phyloP scores from a whole-genome alignment of 2,113 vertebrate species.

The Otis tarda region DNA sequence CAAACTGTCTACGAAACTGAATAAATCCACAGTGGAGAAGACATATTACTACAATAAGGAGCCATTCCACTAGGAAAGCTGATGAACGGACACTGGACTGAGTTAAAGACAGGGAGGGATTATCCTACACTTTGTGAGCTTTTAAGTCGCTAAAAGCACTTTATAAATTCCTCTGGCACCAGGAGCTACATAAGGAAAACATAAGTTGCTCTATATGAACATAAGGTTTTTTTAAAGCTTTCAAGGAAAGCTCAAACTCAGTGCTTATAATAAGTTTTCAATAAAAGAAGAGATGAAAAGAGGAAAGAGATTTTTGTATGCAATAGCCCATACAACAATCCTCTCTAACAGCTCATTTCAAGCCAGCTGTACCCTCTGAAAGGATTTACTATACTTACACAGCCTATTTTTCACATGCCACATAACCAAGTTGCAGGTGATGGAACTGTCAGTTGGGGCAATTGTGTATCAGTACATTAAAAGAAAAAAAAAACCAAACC shows the following conservation, averaged over 20 bases:
- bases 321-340: not conserved
- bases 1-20: not conserved
- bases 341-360: not conserved
- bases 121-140: not conserved
- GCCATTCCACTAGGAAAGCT: not conserved
- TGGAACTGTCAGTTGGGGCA: not conserved
- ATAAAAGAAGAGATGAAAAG: conserved; percentile 34
- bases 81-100: not conserved
- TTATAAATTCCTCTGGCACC: conserved; percentile 46
- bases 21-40: not conserved
- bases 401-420: not conserved
- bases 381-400: not conserved
- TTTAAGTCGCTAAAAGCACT: conserved; percentile 34
- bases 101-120: not conserved
- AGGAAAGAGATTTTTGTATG: not conserved
- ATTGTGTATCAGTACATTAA: not conserved
- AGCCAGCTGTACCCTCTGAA: not conserved
- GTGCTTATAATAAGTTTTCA: not conserved
- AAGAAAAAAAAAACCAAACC: accelerated
- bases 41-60: not conserved
- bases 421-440: not conserved
- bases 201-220: conserved; percentile 9
- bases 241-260: conserved; percentile 32
- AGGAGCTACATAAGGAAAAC: conserved; percentile 54
- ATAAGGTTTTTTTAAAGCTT: conserved; percentile 20